These are phyloP conservation scores for Cataglyphis albicans DNA, from an alignment of 2,888 invertebrate genomes.

Conservation along the genomic window DNA sequence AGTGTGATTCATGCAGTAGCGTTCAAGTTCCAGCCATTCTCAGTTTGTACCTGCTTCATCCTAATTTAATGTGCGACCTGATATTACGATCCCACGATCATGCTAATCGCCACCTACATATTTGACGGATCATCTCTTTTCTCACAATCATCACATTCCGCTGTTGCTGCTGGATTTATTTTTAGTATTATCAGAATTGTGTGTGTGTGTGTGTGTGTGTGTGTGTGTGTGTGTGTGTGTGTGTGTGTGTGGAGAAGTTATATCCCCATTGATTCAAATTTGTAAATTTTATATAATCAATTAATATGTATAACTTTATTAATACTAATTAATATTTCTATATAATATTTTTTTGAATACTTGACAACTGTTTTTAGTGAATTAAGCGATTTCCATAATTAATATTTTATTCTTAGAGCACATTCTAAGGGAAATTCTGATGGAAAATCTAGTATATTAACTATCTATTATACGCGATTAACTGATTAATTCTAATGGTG, in stretches of 20 bases:
- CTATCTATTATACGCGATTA: background rate
- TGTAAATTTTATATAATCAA: conserved; percentile 11
- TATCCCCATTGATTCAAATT: background rate
- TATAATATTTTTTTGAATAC: background rate
- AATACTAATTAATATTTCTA: background rate
- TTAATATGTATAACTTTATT: background rate
- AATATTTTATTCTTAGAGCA: background rate
- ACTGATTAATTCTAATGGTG: conserved; percentile 25
- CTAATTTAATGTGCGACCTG: conserved; percentile 50
- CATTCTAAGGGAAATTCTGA: background rate
- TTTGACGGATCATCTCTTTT: conserved; percentile 12
- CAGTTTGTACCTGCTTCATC: conserved; percentile 39
- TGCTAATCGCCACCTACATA: conserved; percentile 40
- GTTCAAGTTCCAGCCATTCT: conserved; percentile 40
- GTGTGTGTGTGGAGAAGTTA: too few relatives aligned
- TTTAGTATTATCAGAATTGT: background rate
- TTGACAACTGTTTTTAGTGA: background rate
- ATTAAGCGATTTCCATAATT: background rate
- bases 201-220: too few relatives aligned
- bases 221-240: too few relatives aligned
- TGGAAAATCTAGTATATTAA: conserved; percentile 10
- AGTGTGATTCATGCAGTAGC: conserved; percentile 68
- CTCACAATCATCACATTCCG: conserved; percentile 28
- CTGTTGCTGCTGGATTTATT: background rate
- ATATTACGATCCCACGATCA: conserved; percentile 19